phyloP scores from a whole-genome alignment of 2,888 invertebrate species.

The Aplocera efformata region DNA sequence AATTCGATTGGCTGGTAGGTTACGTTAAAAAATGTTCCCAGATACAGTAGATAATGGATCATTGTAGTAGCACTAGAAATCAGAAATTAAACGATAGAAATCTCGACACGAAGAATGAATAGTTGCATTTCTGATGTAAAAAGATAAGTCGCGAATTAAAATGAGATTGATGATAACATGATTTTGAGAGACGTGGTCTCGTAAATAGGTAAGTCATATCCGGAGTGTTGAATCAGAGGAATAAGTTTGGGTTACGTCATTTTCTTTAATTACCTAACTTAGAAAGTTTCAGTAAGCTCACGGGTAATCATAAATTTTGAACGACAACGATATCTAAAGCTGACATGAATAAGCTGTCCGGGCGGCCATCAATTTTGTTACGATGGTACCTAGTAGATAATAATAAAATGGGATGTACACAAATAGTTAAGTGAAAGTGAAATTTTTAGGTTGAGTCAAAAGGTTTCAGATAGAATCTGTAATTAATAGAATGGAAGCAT shows the following conservation, averaged over 20 bases:
- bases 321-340: constrained; percentile 55
- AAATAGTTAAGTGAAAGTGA: constrained; percentile 70
- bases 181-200: constrained; percentile 15
- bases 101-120: constrained; percentile 1
- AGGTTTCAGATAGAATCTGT: constrained; percentile 52
- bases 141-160: constrained; percentile 20
- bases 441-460: constrained; percentile 53
- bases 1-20: constrained; percentile 40
- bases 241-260: constrained; percentile 36
- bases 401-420: constrained; percentile 32
- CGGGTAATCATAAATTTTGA: constrained; percentile 19
- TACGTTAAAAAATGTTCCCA: constrained; percentile 30
- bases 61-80: too few relatives aligned
- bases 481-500: constrained; percentile 63
- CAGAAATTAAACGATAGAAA: constrained; percentile 6
- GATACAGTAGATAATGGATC: constrained; percentile 10
- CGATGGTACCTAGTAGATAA: constrained; percentile 51
- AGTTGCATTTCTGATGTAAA: constrained; percentile 11
- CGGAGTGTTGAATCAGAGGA: constrained; percentile 12
- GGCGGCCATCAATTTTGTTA: constrained; percentile 54
- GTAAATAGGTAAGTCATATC: constrained; percentile 6
- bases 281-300: constrained; percentile 50
- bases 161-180: constrained; percentile 22
- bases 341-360: constrained; percentile 58
- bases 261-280: constrained; percentile 42